A percentile compares a stretch with the other conserved stretches of the same genome.
These are phyloP conservation scores for Plutomurus gul DNA, from an alignment of 1,140 invertebrate species.

Conservation along the genomic window DNA sequence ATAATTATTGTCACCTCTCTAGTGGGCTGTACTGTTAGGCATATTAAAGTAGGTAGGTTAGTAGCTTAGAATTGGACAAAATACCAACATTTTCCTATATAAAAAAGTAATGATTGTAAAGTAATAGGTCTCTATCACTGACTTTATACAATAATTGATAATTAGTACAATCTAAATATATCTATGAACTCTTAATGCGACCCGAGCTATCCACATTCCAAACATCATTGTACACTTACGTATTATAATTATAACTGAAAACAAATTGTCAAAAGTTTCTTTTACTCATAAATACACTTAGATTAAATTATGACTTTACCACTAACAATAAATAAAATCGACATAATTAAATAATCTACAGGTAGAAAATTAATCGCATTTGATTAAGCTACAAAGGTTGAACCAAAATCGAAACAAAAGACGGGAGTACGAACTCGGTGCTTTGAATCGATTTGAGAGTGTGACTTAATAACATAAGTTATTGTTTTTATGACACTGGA, in stretches of 20 bases:
- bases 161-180: neutral
- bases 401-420: neutral
- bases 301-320: too few species aligned
- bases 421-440: neutral
- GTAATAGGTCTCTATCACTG: neutral
- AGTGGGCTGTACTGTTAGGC: conserved; percentile 14
- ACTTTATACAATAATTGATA: neutral
- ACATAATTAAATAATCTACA: too few species aligned
- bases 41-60: neutral
- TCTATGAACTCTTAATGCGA: neutral
- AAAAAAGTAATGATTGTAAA: too few species aligned
- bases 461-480: neutral
- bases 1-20: conserved; percentile 14
- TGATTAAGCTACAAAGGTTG: too few species aligned
- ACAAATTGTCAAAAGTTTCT: too few species aligned
- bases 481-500: neutral
- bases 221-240: too few species aligned
- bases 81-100: neutral
- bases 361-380: too few species aligned
- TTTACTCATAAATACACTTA: too few species aligned
- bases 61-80: conserved; percentile 7
- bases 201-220: neutral
- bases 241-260: too few species aligned
- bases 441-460: neutral
- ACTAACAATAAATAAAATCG: too few species aligned